phyloP scores from a whole-genome alignment of 37 sponge, comb jelly and placozoan species.

The Crambe crambe region DNA sequence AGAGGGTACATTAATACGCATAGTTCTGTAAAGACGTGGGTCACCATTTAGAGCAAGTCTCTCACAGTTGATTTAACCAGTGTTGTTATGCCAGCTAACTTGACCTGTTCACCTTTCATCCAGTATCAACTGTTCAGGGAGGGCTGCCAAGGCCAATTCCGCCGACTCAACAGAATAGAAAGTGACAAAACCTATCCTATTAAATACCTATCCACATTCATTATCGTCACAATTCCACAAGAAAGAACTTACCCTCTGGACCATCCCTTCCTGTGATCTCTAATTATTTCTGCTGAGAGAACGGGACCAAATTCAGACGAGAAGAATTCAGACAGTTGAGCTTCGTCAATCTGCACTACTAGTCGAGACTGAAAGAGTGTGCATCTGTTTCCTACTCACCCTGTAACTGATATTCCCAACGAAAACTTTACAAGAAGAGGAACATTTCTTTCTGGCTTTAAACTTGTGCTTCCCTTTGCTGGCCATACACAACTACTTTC shows the following conservation, averaged over 20 bases:
- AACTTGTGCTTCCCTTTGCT: too few species aligned
- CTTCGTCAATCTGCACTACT: background rate
- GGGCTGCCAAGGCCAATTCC: constrained; percentile 23
- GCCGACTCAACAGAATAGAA: constrained; percentile 41
- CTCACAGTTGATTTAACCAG: too few species aligned
- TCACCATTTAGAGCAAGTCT: too few species aligned
- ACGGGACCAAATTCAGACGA: constrained; percentile 52
- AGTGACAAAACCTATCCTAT: constrained; percentile 70
- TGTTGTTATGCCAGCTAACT: too few species aligned
- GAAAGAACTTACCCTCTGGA: constrained; percentile 74
- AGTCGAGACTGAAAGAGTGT: background rate
- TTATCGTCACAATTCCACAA: background rate
- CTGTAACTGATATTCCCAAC: constrained; percentile 73
- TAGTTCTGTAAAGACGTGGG: too few species aligned
- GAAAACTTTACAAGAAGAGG: constrained; percentile 42
- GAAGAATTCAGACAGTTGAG: constrained; percentile 30
- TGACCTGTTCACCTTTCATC: constrained; percentile 44
- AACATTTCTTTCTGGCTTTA: background rate
- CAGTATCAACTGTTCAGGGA: constrained; percentile 36
- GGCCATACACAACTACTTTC: too few species aligned
- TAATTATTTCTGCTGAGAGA: constrained; percentile 32
- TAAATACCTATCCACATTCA: background rate
- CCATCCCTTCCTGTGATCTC: constrained; percentile 61
- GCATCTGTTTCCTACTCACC: constrained; percentile 30
- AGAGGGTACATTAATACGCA: background rate